These are phyloP conservation scores for Brienomyrus longianalis DNA, from an alignment of 2,113 vertebrate species.

Conservation along the genomic window DNA sequence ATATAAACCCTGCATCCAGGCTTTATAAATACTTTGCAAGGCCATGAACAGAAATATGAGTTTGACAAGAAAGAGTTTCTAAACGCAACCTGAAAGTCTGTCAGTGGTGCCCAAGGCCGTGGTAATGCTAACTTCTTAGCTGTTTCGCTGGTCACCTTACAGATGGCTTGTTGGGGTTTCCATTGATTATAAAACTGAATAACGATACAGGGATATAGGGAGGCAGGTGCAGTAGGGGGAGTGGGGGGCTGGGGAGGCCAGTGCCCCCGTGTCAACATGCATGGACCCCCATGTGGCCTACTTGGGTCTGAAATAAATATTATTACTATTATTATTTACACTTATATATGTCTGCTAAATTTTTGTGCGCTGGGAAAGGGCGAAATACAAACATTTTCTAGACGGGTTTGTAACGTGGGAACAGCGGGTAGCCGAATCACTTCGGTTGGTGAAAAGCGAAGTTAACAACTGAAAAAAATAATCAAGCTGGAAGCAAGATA, in stretches of 20 bases:
- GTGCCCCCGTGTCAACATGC: too few species aligned
- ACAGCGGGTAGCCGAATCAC: background rate
- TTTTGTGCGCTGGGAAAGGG: too few species aligned
- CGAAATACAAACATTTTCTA: too few species aligned
- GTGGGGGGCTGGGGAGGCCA: too few species aligned
- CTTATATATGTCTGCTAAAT: too few species aligned
- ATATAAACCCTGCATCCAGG: constrained; percentile 8
- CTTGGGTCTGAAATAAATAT: too few species aligned
- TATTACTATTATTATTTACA: too few species aligned
- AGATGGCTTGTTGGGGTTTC: background rate
- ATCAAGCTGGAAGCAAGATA: background rate
- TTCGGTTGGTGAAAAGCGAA: background rate
- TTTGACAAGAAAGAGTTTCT: background rate
- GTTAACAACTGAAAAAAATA: background rate
- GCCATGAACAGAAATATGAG: background rate
- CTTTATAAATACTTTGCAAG: background rate
- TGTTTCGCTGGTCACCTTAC: background rate
- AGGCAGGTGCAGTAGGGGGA: background rate
- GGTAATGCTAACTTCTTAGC: background rate
- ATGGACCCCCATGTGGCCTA: too few species aligned
- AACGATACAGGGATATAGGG: background rate
- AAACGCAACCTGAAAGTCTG: background rate
- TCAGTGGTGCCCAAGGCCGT: background rate
- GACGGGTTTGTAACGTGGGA: too few species aligned
- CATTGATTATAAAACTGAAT: background rate